phyloP scores from a whole-genome alignment of 2,888 invertebrate species.

The Bibio marci region DNA sequence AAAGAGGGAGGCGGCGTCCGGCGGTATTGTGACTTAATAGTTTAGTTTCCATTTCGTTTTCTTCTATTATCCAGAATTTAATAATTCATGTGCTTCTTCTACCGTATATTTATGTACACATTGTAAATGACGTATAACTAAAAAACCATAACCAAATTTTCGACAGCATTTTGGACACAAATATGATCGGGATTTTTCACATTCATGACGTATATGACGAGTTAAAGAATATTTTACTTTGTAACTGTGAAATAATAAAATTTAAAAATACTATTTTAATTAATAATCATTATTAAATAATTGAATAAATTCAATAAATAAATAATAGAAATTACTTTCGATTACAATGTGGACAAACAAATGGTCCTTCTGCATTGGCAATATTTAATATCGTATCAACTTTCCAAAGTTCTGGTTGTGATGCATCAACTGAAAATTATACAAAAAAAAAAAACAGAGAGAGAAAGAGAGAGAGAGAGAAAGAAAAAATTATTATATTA shows the following conservation, averaged over 20 bases:
- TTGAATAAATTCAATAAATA: background rate
- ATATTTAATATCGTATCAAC: no score
- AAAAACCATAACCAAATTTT: slow-evolving; percentile 7
- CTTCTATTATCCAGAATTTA: no score
- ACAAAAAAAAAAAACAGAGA: background rate
- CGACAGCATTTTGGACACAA: slow-evolving; percentile 6
- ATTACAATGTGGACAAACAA: background rate
- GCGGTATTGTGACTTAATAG: no score
- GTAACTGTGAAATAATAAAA: slow-evolving; percentile 5
- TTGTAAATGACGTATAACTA: slow-evolving; percentile 7
- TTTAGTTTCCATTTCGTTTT: no score
- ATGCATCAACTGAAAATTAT: background rate
- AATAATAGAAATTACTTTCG: background rate
- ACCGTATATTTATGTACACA: slow-evolving; percentile 5
- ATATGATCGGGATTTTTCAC: slow-evolving; percentile 2
- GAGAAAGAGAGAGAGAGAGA: background rate
- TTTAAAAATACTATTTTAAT: background rate
- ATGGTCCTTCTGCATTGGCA: background rate
- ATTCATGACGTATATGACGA: slow-evolving; percentile 9
- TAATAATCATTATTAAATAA: background rate
- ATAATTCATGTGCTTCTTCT: background rate
- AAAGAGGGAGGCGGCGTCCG: no score
- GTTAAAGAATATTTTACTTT: slow-evolving; percentile 8
- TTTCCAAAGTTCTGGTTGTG: background rate
- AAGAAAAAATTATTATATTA: background rate